Percentiles rank a stretch among this genome's conserved stretches.
Conservation (phyloP, 2,888 invertebrate genomes). For the Latrodectus elegans region DNA sequence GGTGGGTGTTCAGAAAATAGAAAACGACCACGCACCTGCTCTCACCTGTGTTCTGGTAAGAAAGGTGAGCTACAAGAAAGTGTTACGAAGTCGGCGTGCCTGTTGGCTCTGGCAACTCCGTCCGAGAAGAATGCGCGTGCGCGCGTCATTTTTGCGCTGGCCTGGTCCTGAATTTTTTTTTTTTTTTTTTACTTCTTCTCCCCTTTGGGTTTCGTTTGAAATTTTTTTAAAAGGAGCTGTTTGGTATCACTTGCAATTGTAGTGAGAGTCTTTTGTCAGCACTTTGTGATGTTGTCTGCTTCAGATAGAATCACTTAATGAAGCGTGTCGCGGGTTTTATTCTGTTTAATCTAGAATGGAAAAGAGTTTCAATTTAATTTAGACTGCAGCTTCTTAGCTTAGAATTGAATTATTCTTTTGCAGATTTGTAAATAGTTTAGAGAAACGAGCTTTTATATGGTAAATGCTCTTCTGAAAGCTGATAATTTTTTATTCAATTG, state of each 20-base stretch:
- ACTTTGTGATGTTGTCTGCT: not conserved
- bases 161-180: not conserved
- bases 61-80: not conserved
- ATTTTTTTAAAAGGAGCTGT: not conserved
- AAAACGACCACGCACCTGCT: not conserved
- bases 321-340: too few relatives aligned
- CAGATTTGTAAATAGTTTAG: too few relatives aligned
- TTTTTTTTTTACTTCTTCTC: not conserved
- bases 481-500: too few relatives aligned
- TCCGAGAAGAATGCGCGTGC: not conserved
- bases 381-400: not conserved
- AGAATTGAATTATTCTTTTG: not conserved
- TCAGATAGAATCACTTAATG: not conserved
- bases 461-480: too few relatives aligned
- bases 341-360: too few relatives aligned
- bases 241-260: slow-evolving; percentile 5
- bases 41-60: not conserved
- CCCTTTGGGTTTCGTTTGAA: not conserved
- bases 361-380: not conserved
- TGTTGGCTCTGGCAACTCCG: not conserved
- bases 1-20: not conserved
- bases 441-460: too few relatives aligned
- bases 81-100: not conserved
- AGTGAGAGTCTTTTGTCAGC: not conserved
- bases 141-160: slow-evolving; percentile 1